Evolutionary conservation across 2,888 invertebrate genomes (phyloP), one percentile per base, ranked within the genome.

Genomic region (Athalia rosae): DNA sequence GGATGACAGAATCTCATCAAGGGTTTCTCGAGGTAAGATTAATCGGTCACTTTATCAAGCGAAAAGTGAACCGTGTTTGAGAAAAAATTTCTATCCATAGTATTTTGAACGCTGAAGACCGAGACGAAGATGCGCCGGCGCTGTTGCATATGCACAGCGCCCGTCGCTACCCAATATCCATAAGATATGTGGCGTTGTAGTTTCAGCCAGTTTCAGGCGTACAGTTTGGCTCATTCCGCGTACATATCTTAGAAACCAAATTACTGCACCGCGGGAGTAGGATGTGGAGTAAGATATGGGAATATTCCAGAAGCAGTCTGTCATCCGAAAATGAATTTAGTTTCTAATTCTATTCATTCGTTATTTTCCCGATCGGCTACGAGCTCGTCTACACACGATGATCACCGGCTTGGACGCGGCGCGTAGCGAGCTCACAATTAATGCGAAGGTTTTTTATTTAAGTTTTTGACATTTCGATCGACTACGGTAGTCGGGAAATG

Each of bases 1-100:
- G 15, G 45, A 76, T 56, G 62, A 62, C 76, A 63, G 76, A 66
- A 76, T 56, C 76, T 76, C 76, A 76, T 76, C 76, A 76, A 56
- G 64, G 53, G 59, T 48, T 74, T 47, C 61, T 74, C 61, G 62
- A 53, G 28, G 45, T 4, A 61, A 61, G 74, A 74, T 74, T 74
- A 59, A 74, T 62, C 48, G 62, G 59, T 48, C 74, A 74, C 74
- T 74, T 74, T 62, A 50, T 74, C 74, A 74, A 62, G 74, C n/a
- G 50, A 45, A 56, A 45, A 28, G 62, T 56, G 61, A 74, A 74
- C 61, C 61, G 47, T 62, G 53, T 43, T 45, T 61, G 28, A 61
- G 15, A 13, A 13, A 56, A 71, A 43, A 71, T 71, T 71, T 71
- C 15, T 28, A 28, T 28, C 28, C 28, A 28, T 28, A 28, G 45